Evolutionary conservation across 2,797 vertebrate species (phyloP).

Genomic region (Arrhamphus sclerolepis): DNA sequence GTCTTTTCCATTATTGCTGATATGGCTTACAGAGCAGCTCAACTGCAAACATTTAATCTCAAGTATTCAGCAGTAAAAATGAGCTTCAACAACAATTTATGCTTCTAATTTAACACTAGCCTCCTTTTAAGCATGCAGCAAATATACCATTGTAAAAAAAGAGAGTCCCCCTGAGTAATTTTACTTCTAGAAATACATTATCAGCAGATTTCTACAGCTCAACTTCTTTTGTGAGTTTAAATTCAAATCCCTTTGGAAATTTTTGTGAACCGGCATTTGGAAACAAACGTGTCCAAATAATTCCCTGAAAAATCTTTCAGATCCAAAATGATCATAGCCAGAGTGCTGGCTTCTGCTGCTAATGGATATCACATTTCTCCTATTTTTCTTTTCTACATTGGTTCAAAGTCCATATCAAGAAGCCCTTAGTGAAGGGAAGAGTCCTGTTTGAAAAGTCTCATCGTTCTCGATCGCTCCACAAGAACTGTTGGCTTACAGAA

Average conservation of each 20-base stretch:
- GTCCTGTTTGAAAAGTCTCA: background rate
- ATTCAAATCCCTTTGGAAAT: slow-evolving; percentile 17
- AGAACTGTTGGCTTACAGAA: background rate
- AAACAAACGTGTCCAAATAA: slow-evolving; percentile 33
- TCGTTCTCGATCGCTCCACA: background rate
- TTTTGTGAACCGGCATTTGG: slow-evolving; percentile 14
- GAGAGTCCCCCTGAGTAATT: background rate
- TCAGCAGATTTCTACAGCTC: slow-evolving; percentile 27
- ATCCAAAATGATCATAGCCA: background rate
- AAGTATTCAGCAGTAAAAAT: slow-evolving; percentile 32
- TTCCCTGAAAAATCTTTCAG: background rate
- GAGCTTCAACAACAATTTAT: slow-evolving; percentile 42
- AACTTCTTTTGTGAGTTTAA: slow-evolving; percentile 27
- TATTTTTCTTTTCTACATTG: background rate
- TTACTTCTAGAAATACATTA: background rate
- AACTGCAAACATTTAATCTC: slow-evolving; percentile 39
- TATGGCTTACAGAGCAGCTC: slow-evolving; percentile 41
- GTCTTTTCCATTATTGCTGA: slow-evolving; percentile 29
- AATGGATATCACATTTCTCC: background rate
- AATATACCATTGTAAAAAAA: slow-evolving; percentile 9
- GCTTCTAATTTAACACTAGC: slow-evolving; percentile 37
- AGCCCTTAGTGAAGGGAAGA: background rate
- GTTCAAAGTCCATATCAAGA: background rate
- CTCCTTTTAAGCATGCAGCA: background rate
- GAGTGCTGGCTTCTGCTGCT: background rate